Conservation (phyloP, 2,797 vertebrate genomes). For the Gobio occitaniae region DNA sequence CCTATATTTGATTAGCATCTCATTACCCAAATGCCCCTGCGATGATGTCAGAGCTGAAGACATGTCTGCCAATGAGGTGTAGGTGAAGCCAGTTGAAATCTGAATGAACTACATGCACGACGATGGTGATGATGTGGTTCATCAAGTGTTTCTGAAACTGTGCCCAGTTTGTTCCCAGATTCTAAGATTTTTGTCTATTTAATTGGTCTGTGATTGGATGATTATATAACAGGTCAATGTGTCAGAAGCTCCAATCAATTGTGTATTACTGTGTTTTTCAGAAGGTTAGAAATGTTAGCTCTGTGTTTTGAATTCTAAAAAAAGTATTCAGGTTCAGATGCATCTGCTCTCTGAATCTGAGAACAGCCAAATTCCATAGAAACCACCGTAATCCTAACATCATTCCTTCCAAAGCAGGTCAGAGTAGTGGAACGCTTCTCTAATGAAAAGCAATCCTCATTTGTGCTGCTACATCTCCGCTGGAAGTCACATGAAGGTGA, state of each 20-base stretch:
- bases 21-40: constrained; percentile 23
- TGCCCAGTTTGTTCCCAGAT: not conserved
- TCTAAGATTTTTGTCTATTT: not conserved
- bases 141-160: not conserved
- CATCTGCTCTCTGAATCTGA: not conserved
- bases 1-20: constrained; percentile 32
- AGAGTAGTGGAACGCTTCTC: not conserved
- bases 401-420: not conserved
- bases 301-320: not conserved
- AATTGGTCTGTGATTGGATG: not conserved
- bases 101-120: not conserved
- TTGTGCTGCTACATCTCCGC: constrained; percentile 3
- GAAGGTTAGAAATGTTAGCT: not conserved
- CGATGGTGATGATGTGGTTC: not conserved
- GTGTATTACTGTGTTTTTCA: not conserved
- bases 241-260: not conserved
- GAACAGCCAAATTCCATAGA: not conserved
- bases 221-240: not conserved
- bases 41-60: constrained; percentile 2
- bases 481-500: constrained; percentile 28
- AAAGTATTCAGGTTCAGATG: not conserved
- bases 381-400: not conserved
- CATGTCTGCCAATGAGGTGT: not conserved
- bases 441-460: constrained; percentile 23
- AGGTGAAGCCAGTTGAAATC: not conserved